phyloP scores from a whole-genome alignment of 2,797 vertebrate genomes.

The Euthynnus affinis region DNA sequence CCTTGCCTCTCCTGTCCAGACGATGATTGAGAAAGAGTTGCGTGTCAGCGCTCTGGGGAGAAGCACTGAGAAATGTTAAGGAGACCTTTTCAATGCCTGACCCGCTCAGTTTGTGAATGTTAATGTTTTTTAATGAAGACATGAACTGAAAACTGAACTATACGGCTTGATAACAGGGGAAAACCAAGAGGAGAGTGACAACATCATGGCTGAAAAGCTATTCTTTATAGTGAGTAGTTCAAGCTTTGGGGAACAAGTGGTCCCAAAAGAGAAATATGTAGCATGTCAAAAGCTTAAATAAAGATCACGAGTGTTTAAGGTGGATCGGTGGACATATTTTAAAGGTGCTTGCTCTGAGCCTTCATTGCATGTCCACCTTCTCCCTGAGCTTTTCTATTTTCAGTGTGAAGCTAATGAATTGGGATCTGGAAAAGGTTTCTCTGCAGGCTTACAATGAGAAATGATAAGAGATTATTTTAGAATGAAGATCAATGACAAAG shows the following conservation, averaged over 20 bases:
- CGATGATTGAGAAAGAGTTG: conserved; percentile 94
- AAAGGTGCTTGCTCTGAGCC: conserved; percentile 72
- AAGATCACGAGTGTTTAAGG: conserved; percentile 83
- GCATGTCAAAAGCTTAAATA: conserved; percentile 79
- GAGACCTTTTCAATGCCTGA: conserved; percentile 96
- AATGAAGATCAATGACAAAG: conserved; percentile 86
- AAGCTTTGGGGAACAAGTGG: conserved; percentile 46
- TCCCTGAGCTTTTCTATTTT: conserved; percentile 83
- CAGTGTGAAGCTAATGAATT: conserved; percentile 83
- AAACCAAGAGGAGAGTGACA: conserved; percentile 70
- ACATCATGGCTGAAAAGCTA: conserved; percentile 29
- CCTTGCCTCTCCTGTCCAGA: conserved; percentile 54
- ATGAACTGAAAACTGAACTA: conserved; percentile 92
- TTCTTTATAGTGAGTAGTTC: conserved; percentile 16
- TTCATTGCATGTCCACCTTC: conserved; percentile 77
- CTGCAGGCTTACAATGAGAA: conserved; percentile 83
- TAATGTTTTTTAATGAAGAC: conserved; percentile 98
- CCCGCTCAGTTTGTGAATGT: conserved; percentile 94
- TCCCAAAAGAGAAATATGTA: conserved; percentile 47
- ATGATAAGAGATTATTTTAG: conserved; percentile 88
- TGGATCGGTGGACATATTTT: conserved; percentile 68
- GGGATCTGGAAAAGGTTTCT: conserved; percentile 81
- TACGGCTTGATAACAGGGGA: conserved; percentile 87
- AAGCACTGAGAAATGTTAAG: conserved; percentile 94
- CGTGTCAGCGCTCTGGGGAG: conserved; percentile 83